phyloP scores from a whole-genome alignment of 2,113 vertebrate species.

The Kobus ellipsiprymnus region DNA sequence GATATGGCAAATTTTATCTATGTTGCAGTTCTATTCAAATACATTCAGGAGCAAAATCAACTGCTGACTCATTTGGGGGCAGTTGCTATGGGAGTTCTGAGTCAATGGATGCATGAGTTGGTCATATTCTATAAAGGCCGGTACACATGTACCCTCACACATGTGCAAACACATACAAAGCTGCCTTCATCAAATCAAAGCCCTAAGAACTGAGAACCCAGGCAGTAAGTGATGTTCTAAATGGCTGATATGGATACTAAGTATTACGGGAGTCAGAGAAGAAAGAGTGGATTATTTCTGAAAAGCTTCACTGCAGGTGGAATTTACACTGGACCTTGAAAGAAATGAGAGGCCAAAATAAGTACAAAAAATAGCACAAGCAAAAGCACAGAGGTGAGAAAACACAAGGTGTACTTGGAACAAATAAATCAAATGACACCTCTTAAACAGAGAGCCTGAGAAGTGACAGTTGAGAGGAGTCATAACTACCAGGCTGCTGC shows the following conservation, averaged over 20 bases:
- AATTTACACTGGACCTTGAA: neutral
- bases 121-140: neutral
- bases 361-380: neutral
- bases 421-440: neutral
- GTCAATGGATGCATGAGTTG: neutral
- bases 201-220: neutral
- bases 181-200: neutral
- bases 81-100: neutral
- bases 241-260: neutral
- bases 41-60: neutral
- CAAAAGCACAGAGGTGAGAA: neutral
- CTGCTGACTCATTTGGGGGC: neutral
- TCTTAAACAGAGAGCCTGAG: neutral
- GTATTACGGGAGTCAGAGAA: neutral
- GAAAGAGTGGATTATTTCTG: neutral
- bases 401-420: neutral
- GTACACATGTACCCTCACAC: neutral
- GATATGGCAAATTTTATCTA: neutral
- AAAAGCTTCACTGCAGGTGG: neutral
- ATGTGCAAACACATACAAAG: neutral
- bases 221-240: neutral
- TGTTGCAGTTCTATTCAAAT: neutral
- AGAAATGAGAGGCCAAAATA: neutral
- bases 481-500: neutral
- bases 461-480: neutral